Percentiles rank a stretch among this genome's conserved stretches.
phyloP scores from a whole-genome alignment of 2,797 vertebrate species.

The Heterohyrax brucei region DNA sequence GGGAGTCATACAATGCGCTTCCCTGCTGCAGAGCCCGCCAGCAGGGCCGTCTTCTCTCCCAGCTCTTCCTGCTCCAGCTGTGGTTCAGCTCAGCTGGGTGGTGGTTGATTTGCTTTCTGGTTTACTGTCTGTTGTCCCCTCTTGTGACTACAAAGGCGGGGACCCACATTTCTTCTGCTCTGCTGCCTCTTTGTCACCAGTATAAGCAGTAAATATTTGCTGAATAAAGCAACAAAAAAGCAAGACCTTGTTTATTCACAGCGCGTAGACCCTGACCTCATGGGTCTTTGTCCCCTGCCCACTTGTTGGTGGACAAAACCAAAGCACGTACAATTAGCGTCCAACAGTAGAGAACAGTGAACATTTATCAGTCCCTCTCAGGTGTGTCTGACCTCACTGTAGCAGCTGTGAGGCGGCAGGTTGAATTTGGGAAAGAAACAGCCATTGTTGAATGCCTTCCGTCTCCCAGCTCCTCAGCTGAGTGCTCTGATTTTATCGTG shows the following conservation, averaged over 20 bases:
- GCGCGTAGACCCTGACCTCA: background rate
- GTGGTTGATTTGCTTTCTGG: background rate
- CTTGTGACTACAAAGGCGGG: background rate
- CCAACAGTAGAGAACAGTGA: background rate
- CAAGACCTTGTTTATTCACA: background rate
- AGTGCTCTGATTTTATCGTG: background rate
- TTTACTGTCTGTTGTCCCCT: background rate
- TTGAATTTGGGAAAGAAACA: slow-evolving; percentile 24
- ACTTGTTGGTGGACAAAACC: slow-evolving; percentile 9
- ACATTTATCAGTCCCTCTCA: background rate
- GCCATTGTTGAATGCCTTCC: background rate
- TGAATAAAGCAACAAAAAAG: background rate
- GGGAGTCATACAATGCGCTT: background rate
- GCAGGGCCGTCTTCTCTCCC: background rate
- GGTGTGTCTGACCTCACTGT: background rate
- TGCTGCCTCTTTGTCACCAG: background rate
- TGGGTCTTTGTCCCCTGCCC: background rate
- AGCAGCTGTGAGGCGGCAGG: background rate
- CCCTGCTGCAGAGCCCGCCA: background rate
- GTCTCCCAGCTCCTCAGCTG: background rate
- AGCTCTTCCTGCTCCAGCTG: background rate
- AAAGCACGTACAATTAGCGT: background rate
- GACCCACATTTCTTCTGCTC: background rate
- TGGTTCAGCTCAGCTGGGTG: background rate
- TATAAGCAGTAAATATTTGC: background rate